Conservation (phyloP, 2,888 invertebrate species). For the Pseudeuparius sepicola region DNA sequence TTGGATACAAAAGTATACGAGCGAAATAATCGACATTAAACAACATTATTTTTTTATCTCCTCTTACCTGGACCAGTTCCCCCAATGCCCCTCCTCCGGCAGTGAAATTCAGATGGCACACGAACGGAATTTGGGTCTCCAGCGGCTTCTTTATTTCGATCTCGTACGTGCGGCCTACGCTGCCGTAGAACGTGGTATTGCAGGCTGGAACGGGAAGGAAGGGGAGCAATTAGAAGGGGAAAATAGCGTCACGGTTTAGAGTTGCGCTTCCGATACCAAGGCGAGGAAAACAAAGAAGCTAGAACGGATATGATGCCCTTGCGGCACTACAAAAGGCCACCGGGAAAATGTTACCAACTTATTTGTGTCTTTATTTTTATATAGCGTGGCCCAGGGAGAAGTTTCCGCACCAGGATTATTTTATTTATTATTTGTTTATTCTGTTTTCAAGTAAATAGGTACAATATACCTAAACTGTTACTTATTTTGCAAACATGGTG, state of each 20-base stretch:
- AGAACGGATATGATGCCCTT: background rate
- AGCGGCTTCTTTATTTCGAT: slow-evolving; percentile 65
- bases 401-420: no score
- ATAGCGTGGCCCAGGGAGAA: no score
- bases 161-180: slow-evolving; percentile 70
- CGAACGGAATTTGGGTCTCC: slow-evolving; percentile 65
- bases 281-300: background rate
- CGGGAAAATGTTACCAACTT: background rate
- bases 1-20: no score
- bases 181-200: slow-evolving; percentile 74
- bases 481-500: no score
- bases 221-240: no score
- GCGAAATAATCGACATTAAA: no score
- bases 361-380: slow-evolving; percentile 5
- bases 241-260: no score
- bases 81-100: slow-evolving; percentile 62
- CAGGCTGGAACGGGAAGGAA: slow-evolving; percentile 53
- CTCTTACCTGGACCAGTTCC: slow-evolving; percentile 66
- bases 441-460: no score
- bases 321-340: background rate
- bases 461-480: no score
- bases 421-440: no score
- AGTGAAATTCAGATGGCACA: slow-evolving; percentile 75
- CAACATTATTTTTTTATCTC: no score
- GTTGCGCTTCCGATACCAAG: no score